Percentiles rank a stretch among this genome's conserved stretches.
Evolutionary conservation across 2,113 vertebrate genomes (phyloP).

Genomic region (Thamnophis sirtalis): DNA sequence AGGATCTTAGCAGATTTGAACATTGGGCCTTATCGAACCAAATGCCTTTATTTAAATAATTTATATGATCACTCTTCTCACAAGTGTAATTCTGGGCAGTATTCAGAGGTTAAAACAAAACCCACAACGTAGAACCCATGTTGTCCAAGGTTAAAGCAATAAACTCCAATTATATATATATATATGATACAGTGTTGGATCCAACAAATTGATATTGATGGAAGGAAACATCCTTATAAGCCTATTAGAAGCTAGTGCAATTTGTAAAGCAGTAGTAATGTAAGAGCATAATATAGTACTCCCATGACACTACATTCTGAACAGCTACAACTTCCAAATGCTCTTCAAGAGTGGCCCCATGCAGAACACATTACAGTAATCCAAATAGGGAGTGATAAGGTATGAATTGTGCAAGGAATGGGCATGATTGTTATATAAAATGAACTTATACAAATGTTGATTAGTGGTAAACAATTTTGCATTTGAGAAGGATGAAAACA

Average conservation of each 20-base stretch:
- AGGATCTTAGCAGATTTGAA: not conserved
- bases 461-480: not conserved
- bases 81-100: not conserved
- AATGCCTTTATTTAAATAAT: not conserved
- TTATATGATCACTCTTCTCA: not conserved
- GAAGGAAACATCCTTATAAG: not conserved
- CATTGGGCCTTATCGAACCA: not conserved
- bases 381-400: not conserved
- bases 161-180: not conserved
- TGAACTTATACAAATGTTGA: not conserved
- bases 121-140: not conserved
- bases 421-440: not conserved
- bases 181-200: not conserved
- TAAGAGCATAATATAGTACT: not conserved
- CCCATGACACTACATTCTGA: not conserved
- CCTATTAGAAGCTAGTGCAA: not conserved
- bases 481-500: not conserved
- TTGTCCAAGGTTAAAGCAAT: not conserved
- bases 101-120: not conserved
- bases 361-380: not conserved
- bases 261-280: not conserved
- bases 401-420: not conserved
- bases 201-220: not conserved
- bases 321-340: not conserved
- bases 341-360: not conserved